Percentiles rank a stretch among this genome's conserved stretches.
Conservation (phyloP, 2,113 vertebrate species). For the Bos indicus region DNA sequence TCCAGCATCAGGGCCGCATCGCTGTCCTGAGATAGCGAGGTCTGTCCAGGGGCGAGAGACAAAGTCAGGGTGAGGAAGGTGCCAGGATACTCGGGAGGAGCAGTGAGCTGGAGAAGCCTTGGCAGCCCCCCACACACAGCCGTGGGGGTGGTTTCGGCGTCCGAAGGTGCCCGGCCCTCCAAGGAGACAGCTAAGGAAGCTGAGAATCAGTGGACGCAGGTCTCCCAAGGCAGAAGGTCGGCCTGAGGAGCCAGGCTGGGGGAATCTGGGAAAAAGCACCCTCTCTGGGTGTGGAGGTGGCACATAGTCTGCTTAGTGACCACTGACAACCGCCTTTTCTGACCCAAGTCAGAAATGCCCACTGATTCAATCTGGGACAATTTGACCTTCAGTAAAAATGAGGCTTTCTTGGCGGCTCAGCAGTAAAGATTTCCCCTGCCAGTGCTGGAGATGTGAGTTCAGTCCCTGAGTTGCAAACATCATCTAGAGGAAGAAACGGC, state of each 20-base stretch:
- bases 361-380: not conserved
- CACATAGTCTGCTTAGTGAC: not conserved
- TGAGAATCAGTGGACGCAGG: accelerated
- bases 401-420: not conserved
- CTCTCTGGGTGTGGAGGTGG: not conserved
- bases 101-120: accelerated
- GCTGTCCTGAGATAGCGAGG: constrained; percentile 89
- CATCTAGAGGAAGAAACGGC: not conserved
- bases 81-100: accelerated
- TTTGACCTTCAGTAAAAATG: not conserved
- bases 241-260: not conserved
- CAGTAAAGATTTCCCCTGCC: not conserved
- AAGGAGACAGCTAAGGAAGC: not conserved
- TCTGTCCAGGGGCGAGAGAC: constrained; percentile 47
- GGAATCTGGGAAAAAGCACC: not conserved
- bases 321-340: accelerated
- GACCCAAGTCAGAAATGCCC: not conserved
- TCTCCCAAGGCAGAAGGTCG: no score
- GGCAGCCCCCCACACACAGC: accelerated
- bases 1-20: constrained; percentile 90
- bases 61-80: accelerated
- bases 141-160: accelerated
- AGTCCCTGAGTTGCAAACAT: not conserved
- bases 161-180: accelerated
- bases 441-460: not conserved